phyloP scores from a whole-genome alignment of 2,888 invertebrate genomes.

The Chrysotoxum bicinctum region DNA sequence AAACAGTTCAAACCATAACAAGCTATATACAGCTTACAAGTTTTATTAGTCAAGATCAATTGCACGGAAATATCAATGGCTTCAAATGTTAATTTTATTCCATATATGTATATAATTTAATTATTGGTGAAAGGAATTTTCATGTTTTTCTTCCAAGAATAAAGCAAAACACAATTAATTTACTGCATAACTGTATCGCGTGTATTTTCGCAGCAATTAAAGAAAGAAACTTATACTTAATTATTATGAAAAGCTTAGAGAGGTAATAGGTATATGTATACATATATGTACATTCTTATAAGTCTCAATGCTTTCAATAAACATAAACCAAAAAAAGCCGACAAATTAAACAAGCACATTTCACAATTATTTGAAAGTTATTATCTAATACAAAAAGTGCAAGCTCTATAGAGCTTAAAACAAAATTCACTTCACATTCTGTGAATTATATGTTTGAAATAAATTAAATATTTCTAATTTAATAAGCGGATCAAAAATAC shows the following conservation, averaged over 20 bases:
- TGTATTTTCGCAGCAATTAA: not conserved
- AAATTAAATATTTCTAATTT: no score
- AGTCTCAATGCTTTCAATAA: not conserved
- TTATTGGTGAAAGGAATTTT: constrained; percentile 40
- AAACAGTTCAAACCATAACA: not conserved
- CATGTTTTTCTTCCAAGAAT: constrained; percentile 8
- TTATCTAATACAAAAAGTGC: not conserved
- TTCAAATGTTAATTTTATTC: constrained; percentile 29
- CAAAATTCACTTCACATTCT: not conserved
- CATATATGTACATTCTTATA: not conserved
- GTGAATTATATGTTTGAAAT: no score
- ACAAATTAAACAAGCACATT: not conserved
- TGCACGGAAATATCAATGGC: constrained; percentile 25
- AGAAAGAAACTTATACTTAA: constrained; percentile 12
- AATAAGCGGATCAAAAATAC: no score
- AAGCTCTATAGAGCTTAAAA: not conserved
- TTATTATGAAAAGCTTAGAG: constrained; percentile 11
- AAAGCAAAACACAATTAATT: not conserved
- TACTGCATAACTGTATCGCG: not conserved
- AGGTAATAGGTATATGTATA: not conserved
- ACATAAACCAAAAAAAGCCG: not conserved
- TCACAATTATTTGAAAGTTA: not conserved
- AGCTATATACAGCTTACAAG: not conserved
- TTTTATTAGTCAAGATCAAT: constrained; percentile 24
- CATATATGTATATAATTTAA: not conserved